phyloP scores from a whole-genome alignment of 2,888 invertebrate genomes.

The Tortricodes alternella region DNA sequence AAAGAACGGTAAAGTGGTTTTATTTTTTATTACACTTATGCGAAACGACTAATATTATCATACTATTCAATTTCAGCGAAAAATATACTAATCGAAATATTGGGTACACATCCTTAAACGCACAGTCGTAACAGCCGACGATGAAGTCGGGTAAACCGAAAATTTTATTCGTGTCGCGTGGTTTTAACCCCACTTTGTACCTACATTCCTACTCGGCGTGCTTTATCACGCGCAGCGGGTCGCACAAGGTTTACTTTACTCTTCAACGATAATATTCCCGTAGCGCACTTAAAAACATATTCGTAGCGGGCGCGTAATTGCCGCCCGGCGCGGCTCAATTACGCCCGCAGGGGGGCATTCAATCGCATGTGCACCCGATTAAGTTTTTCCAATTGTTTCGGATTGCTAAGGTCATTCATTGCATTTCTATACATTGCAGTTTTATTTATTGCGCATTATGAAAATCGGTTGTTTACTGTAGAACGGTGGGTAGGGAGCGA shows the following conservation, averaged over 20 bases:
- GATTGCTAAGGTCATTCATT: background rate
- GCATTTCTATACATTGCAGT: background rate
- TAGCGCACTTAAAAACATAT: conserved; percentile 27
- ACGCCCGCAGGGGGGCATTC: conserved; percentile 18
- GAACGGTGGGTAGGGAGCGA: too few relatives aligned
- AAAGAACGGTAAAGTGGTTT: too few relatives aligned
- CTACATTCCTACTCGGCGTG: background rate
- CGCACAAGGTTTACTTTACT: conserved; percentile 5
- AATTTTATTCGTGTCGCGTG: too few relatives aligned
- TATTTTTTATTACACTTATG: too few relatives aligned
- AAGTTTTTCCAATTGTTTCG: conserved; percentile 4
- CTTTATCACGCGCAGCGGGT: conserved; percentile 16
- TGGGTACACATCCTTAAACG: too few relatives aligned
- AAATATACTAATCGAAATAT: too few relatives aligned
- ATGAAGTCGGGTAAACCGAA: too few relatives aligned
- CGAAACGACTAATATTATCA: too few relatives aligned
- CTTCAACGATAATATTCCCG: conserved; percentile 23
- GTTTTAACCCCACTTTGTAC: too few relatives aligned
- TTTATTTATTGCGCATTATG: background rate
- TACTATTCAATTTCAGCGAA: too few relatives aligned
- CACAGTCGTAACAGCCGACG: too few relatives aligned
- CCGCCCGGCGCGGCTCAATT: conserved; percentile 18
- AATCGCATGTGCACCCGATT: conserved; percentile 14
- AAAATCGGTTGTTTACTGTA: too few relatives aligned
- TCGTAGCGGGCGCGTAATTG: conserved; percentile 26